Conservation (phyloP, 92 coral and sea anemone genomes). For the Palythoa heliodiscus region DNA sequence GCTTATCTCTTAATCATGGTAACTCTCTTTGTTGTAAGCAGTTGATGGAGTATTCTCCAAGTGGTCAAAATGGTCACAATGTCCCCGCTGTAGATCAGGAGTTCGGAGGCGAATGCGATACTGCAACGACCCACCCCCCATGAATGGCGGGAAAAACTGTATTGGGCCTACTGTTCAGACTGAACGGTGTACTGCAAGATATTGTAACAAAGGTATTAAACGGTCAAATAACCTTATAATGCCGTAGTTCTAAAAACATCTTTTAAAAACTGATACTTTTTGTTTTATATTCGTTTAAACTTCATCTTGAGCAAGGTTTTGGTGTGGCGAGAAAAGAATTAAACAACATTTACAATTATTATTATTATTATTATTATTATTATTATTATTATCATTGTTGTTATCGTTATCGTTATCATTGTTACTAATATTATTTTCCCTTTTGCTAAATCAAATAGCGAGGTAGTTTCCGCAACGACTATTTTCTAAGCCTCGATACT, state of each 20-base stretch:
- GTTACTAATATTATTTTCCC: too few relatives aligned
- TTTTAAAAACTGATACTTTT: too few relatives aligned
- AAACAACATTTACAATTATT: too few relatives aligned
- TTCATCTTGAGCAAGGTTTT: too few relatives aligned
- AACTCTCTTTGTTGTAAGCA: slow-evolving; percentile 16
- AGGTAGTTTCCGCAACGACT: too few relatives aligned
- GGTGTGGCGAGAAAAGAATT: too few relatives aligned
- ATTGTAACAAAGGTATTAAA: slow-evolving; percentile 56
- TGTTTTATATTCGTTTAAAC: too few relatives aligned
- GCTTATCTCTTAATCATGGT: background rate
- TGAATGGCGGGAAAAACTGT: slow-evolving; percentile 75
- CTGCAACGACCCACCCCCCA: slow-evolving; percentile 70
- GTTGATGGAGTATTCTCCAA: slow-evolving; percentile 68
- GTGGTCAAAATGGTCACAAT: slow-evolving; percentile 76
- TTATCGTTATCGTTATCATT: background rate
- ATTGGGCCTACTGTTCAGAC: slow-evolving; percentile 47
- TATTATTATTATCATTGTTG: background rate
- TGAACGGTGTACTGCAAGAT: slow-evolving; percentile 50
- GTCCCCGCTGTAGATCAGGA: slow-evolving; percentile 69
- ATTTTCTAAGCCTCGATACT: too few relatives aligned
- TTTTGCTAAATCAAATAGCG: too few relatives aligned
- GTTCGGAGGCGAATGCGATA: slow-evolving; percentile 57
- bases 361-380: background rate
- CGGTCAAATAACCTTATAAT: too few relatives aligned
- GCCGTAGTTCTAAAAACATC: too few relatives aligned